Base-by-base conservation (phyloP, 2,113 vertebrate genomes). In the Fulica atra region DNA sequence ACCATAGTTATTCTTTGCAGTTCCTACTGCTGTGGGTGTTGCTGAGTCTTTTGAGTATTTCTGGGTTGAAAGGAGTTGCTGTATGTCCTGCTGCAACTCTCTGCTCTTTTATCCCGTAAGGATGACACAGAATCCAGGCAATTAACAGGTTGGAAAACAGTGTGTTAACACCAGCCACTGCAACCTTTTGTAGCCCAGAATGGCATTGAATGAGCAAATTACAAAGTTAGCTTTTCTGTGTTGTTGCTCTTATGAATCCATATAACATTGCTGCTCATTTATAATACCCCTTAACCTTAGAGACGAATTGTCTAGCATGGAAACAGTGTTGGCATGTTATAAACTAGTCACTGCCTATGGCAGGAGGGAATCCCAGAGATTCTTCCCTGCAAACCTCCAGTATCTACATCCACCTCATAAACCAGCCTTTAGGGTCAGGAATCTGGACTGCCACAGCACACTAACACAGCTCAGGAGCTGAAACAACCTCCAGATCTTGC, bases 61-160 rank as follows among this genome's bases (percentile, higher is more conserved):
- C n/a, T 78, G 59, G 44, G 21, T 26, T 70, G 46, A 84, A 89
- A 1, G 0, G 46, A 94, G 38, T 46, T 10, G 9, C 8, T 16
- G 0, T 3, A 16, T 26, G 11, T 93, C 64, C 88, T 76, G 77
- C 71, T 35, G 70, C 65, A 91, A 44, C 26, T 50, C 76, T 28
- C 4, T 64, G 64, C 19, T 89, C 54, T 80, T 74, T 70, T 66
- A 81, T 72, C 35, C 40, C 59, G 88, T 76, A 77, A 91, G 84
- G 28, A 81, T 64, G 73, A 76, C 48, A 79, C 23, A 61, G 64
- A 78, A 88, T n/a, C 28, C 68, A 83, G 8, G 15, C 51, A 93
- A 74, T 86, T 88, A 92, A 72, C 64, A 88, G 70, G 76, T 60
- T 92, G 72, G 60, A 46, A 93, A 92, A 81, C 36, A 92, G 60